These are phyloP conservation scores for Sceloporus undulatus DNA, from an alignment of 2,113 vertebrate species.

Conservation along the genomic window DNA sequence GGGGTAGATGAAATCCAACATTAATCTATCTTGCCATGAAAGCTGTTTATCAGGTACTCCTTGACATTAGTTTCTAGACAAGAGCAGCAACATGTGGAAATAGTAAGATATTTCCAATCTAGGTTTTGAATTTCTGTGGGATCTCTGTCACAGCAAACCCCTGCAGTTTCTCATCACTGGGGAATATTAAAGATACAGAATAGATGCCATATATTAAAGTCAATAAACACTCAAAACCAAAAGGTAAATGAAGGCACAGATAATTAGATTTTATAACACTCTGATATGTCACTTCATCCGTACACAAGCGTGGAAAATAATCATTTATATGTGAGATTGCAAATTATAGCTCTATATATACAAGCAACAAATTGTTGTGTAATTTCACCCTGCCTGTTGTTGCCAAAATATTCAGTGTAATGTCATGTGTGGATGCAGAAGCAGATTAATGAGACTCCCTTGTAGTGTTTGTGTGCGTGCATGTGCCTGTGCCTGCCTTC, in stretches of 20 bases:
- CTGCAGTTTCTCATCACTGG: background rate
- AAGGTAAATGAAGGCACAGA: conserved; percentile 10
- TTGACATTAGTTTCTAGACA: conserved; percentile 6
- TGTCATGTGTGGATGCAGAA: background rate
- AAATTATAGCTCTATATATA: background rate
- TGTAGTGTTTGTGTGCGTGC: no score
- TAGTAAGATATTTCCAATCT: conserved; percentile 16
- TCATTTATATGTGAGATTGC: background rate
- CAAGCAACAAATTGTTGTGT: background rate
- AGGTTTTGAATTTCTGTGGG: background rate
- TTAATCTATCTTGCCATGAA: background rate
- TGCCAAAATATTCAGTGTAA: background rate
- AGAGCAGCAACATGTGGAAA: background rate
- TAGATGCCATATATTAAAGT: background rate
- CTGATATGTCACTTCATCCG: conserved; percentile 4
- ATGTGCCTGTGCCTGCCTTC: no score
- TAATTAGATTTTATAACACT: background rate
- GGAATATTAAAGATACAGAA: background rate
- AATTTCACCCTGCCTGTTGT: background rate
- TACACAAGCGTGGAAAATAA: conserved; percentile 1
- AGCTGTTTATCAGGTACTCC: background rate
- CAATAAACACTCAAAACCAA: conserved; percentile 34
- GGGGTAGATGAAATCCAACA: background rate
- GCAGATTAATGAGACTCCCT: no score
- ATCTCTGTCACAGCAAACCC: background rate